A percentile compares a stretch with the other conserved stretches of the same genome.
Conservation (phyloP, 2,113 vertebrate species). For the Sminthopsis crassicaudata region DNA sequence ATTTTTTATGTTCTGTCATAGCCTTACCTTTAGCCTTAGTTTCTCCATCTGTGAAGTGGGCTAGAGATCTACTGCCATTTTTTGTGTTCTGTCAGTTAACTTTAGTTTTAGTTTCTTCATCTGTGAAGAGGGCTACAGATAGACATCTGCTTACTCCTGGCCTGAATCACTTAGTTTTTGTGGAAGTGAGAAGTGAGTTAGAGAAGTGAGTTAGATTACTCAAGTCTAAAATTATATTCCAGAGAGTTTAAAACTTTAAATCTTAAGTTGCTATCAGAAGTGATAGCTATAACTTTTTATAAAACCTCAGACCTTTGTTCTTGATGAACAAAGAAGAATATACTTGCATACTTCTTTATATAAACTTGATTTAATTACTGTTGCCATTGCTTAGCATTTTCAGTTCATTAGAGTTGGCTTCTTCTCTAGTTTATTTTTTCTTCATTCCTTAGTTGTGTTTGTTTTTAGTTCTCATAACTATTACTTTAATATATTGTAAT, state of each 20-base stretch:
- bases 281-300: too few relatives aligned
- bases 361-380: conserved; percentile 36
- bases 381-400: background rate
- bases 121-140: background rate
- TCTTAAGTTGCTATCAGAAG: too few relatives aligned
- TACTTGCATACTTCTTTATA: conserved; percentile 39
- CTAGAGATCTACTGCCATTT: background rate
- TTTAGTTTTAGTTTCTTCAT: conserved; percentile 1
- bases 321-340: background rate
- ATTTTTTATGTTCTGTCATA: conserved; percentile 24
- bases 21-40: background rate
- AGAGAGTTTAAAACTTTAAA: too few relatives aligned
- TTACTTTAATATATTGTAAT: conserved; percentile 15
- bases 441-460: background rate
- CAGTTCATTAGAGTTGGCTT: conserved; percentile 13
- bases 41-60: background rate
- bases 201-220: too few relatives aligned
- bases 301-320: conserved; percentile 18
- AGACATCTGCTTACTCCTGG: too few relatives aligned
- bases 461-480: background rate
- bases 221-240: too few relatives aligned
- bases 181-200: too few relatives aligned
- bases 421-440: background rate
- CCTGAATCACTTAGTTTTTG: too few relatives aligned
- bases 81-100: conserved; percentile 27